Evolutionary conservation across 2,888 invertebrate genomes (phyloP).

Genomic region (Drosophila falleni): DNA sequence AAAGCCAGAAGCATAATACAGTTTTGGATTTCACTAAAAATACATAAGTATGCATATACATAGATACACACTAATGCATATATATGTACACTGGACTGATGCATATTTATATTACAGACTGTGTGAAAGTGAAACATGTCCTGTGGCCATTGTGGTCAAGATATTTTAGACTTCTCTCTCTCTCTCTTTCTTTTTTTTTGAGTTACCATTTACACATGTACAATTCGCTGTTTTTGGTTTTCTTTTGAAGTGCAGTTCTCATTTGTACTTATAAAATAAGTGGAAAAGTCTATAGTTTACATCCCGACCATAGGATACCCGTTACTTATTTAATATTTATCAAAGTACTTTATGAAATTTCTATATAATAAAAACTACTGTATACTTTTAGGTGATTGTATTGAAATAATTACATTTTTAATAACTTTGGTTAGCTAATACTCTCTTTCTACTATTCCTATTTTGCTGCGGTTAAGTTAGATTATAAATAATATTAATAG

Average conservation of each 20-base stretch:
- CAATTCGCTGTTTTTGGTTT: conserved; percentile 22
- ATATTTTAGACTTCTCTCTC: conserved; percentile 31
- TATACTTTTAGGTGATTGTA: too few species aligned
- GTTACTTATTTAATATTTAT: too few species aligned
- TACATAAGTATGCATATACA: conserved; percentile 39
- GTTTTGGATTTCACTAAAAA: conserved; percentile 74
- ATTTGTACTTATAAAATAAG: too few species aligned
- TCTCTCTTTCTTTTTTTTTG: background rate
- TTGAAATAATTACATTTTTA: too few species aligned
- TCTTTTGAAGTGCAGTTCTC: conserved; percentile 38
- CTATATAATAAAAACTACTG: too few species aligned
- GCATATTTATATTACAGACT: conserved; percentile 62
- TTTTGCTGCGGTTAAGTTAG: too few species aligned
- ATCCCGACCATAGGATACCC: too few species aligned
- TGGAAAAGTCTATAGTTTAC: too few species aligned
- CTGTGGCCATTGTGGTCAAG: conserved; percentile 62
- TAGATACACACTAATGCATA: conserved; percentile 17
- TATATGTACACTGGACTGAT: conserved; percentile 25
- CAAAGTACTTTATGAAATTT: too few species aligned
- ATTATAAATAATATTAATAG: too few species aligned
- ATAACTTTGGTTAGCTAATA: too few species aligned
- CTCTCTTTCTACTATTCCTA: too few species aligned
- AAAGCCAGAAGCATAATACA: conserved; percentile 58
- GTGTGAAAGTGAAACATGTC: conserved; percentile 63
- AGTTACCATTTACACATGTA: conserved; percentile 51